Conservation (phyloP, 2,113 vertebrate genomes). For the Edolisoma coerulescens region DNA sequence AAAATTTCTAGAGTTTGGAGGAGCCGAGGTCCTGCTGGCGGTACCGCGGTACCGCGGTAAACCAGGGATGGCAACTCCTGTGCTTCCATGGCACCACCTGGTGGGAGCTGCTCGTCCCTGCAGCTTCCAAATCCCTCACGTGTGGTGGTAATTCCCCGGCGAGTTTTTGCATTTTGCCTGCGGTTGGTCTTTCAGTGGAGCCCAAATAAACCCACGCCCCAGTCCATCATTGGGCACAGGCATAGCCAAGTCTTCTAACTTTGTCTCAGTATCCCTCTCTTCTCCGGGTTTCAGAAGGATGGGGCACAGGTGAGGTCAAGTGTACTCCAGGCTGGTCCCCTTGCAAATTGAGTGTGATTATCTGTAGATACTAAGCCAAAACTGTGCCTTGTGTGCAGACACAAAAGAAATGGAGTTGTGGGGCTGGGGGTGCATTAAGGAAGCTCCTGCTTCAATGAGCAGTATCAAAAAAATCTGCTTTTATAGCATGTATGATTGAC, state of each 20-base stretch:
- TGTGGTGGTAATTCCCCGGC: rapidly evolving
- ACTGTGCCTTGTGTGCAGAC: background rate
- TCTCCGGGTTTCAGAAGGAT: background rate
- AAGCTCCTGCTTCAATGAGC: background rate
- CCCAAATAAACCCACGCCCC: background rate
- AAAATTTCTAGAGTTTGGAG: background rate
- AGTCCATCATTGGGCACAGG: background rate
- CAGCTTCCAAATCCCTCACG: background rate
- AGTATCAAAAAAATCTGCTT: background rate
- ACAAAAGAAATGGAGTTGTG: background rate
- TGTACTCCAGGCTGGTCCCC: background rate
- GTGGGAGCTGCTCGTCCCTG: background rate
- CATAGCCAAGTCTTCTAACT: rapidly evolving
- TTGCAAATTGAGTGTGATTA: background rate
- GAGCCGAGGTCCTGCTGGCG: background rate
- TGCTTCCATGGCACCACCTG: background rate
- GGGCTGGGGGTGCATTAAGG: background rate
- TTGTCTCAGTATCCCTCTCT: background rate
- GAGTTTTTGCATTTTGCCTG: background rate
- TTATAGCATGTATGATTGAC: background rate
- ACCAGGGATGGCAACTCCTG: background rate
- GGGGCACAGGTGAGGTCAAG: background rate
- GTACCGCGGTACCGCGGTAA: rapidly evolving
- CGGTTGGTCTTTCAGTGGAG: rapidly evolving
- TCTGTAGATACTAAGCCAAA: background rate